Evolutionary conservation across 2,113 vertebrate genomes (phyloP), one percentile per base, ranked within the genome.

Genomic region (Catharus fuscescens): DNA sequence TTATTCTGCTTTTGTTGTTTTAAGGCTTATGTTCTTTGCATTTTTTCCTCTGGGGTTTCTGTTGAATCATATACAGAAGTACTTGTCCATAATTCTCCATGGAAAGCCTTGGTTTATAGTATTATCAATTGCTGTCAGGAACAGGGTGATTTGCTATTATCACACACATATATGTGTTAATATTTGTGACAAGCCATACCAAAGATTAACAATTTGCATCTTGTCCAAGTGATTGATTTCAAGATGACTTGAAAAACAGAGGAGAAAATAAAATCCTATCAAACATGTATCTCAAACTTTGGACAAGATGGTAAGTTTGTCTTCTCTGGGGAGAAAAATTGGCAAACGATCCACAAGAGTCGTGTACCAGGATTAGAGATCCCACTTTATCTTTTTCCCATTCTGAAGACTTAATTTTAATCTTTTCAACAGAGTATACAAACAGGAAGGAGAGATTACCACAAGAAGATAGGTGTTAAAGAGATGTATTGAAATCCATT

Each of bases 1-100:
- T 96, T 76, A 82, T 91, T 90, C 73, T 94, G 66, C 34, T 95
- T 95, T 92, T 90, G 56, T 92, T 96, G 80, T 78, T 89, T 47
- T 87, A 91, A 94, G 59, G 23, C 31, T 92, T 81, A 36, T 47
- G 26, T 20, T 48, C 48, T 86, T 86, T 44, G 25, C 18, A 23
- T 47, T 44, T 85, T 31, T 59, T 34, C 5, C n/a, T 16, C 57
- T 7, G 4, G 5, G 34, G 4, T 81, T 92, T 87, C 77, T 94
- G 23, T 79, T 23, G 8, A 74, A 84, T 61, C 52, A 53, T 81
- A 67, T 38, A 61, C 10, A 94, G 85, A 86, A 76, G 69, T 71
- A 44, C 48, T 89, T 72, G 38, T 86, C 80, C 83, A 71, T 85
- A 74, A 50, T 38, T 82, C 86, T 42, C 60, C 16, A 31, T 67